These are phyloP conservation scores for Mizuhopecten yessoensis DNA, from an alignment of 1,140 invertebrate genomes.

Conservation along the genomic window DNA sequence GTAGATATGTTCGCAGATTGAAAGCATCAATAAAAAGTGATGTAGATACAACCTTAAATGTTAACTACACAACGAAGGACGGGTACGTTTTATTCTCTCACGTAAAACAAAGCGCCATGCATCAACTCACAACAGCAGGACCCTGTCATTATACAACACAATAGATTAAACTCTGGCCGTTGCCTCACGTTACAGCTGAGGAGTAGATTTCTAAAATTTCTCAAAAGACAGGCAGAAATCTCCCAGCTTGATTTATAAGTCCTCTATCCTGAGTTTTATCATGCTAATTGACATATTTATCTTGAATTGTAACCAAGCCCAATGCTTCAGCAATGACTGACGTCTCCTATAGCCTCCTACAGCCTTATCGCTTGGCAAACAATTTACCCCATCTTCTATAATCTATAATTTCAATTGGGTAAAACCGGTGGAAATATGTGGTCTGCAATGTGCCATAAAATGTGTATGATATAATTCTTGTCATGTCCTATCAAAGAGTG, in stretches of 20 bases:
- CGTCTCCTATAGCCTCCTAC: constrained; percentile 53
- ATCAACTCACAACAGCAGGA: constrained; percentile 20
- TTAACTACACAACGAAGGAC: not conserved
- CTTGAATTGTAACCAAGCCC: constrained; percentile 62
- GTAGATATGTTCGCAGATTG: constrained; percentile 5
- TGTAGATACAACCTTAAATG: not conserved
- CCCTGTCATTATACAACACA: constrained; percentile 11
- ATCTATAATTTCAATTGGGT: constrained; percentile 59
- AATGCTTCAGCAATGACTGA: constrained; percentile 57
- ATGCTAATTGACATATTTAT: constrained; percentile 64
- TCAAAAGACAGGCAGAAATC: constrained; percentile 51
- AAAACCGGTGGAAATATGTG: constrained; percentile 50
- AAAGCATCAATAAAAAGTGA: not conserved
- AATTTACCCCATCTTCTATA: constrained; percentile 59
- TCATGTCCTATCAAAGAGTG: constrained; percentile 53
- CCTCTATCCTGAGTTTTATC: constrained; percentile 55
- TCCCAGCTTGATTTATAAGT: constrained; percentile 59
- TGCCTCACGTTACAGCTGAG: constrained; percentile 50
- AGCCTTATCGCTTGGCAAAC: constrained; percentile 56
- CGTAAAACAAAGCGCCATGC: constrained; percentile 30
- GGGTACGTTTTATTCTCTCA: not conserved
- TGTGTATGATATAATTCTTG: constrained; percentile 61
- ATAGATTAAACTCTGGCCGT: constrained; percentile 25
- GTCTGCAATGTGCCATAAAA: constrained; percentile 54
- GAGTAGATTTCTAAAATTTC: constrained; percentile 64